Evolutionary conservation across 2,113 vertebrate species (phyloP), one percentile per base, ranked within the genome.

Genomic region (Megaceryle torquata): DNA sequence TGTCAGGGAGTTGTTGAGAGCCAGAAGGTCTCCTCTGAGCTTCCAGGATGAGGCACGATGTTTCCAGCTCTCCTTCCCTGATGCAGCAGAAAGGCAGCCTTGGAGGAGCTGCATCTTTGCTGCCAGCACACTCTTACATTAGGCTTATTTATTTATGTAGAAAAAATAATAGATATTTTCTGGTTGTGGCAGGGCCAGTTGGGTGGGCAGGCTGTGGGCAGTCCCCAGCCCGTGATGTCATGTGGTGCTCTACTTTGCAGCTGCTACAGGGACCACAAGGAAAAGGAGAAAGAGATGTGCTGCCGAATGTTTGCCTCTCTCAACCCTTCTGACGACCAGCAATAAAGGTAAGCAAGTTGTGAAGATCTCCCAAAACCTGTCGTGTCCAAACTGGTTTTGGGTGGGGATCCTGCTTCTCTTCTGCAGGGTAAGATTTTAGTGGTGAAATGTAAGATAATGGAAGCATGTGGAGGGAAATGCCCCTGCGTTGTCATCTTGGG

Each of bases 211-310:
- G 39, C 28, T 15, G 2, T 2, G 4, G 44, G 14, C 48, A n/a
- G 44, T 39, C 28, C 18, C 2, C 35, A 70, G 54, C 46, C 26
- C 1, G 0, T 78, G 61, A n/a, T 24, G 17, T 46, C 11, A 10
- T 68, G 29, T 46, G 75, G 18, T 91, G 70, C 46, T 91, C 31
- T 94, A 0, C 69, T 79, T 82, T 88, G 29, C 96, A 98, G 98
- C 16, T 97, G 33, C 74, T 98, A 98, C 91, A 85, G 26, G 60
- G 80, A 96, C 50, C 98, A 97, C 56, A 3, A 53, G 83, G 82
- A 95, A 16, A 94, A 89, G 86, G 94, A 98, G 92, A 98, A 93
- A 37, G 97, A 97, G 46, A 98, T 98, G 97, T 98, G 97, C 86
- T 71, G 88, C 93, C 96, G 95, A 13, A 98, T 98, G 98, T 98